Evolutionary conservation across 2,113 vertebrate species (phyloP), one percentile per base, ranked within the genome.

Genomic region (Heterochromis multidens): DNA sequence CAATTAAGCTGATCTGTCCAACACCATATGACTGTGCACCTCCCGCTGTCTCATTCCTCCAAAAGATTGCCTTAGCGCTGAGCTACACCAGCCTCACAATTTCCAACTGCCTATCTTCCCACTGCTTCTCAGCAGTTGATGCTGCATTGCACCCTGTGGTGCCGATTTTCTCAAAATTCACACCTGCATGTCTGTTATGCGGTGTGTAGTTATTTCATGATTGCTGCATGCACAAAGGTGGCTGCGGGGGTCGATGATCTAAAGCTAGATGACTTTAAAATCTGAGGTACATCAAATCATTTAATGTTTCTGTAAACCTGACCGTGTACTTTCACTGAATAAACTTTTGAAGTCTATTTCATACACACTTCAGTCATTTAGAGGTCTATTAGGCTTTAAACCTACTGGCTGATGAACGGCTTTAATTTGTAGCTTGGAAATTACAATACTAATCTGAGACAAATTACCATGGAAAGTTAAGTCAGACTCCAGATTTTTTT

Each of bases 1-100:
- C 90, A 94, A 94, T 94, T 93, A 94, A 80, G 84, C 82, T 61
- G 86, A 91, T 92, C 85, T 86, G 84, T 92, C 91, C 89, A 80
- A 81, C 81, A 17, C 59, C 61, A 37, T 91, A 59, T 80, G 87
- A 89, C 84, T 87, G 85, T 33, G 7, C 88, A 79, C 88, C 86
- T 88, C 94, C 88, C 0, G 84, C 92, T 82, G 88, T 84, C 83
- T 92, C 85, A 14, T 82, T 89, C 91, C 82, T 89, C 82, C 27
- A 81, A 90, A 90, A 87, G 80, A 89, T 85, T 77, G 35, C 72
- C 67, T 89, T 84, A 84, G 70, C 83, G 33, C 77, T 86, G 88
- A 93, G 84, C 86, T 79, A 72, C 87, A 86, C 87, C 90, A 82
- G 80, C 89, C 65, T 82, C 74, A 92, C 83, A 88, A 81, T 91